Conservation (phyloP, 35 echinoderm and acorn worm species). For the Apostichopus californicus region DNA sequence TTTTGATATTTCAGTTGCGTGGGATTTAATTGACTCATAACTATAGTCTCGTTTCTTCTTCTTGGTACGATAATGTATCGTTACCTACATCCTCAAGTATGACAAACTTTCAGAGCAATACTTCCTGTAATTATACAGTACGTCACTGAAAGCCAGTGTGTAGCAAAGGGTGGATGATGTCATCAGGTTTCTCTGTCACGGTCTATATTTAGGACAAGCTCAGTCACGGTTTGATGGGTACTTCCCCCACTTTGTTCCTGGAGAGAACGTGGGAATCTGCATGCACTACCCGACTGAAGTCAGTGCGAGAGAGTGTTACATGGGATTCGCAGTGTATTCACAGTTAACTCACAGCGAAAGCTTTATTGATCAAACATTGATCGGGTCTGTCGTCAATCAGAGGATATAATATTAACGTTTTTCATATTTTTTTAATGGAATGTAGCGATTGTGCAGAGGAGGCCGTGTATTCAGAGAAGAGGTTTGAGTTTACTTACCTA, state of each 20-base stretch:
- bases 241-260: neutral
- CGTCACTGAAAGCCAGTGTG: neutral
- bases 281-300: too few relatives aligned
- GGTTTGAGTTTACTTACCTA: too few relatives aligned
- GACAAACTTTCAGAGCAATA: neutral
- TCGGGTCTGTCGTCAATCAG: too few relatives aligned
- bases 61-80: neutral
- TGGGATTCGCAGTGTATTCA: too few relatives aligned
- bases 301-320: too few relatives aligned
- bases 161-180: neutral
- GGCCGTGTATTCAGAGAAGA: too few relatives aligned
- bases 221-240: neutral
- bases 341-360: too few relatives aligned
- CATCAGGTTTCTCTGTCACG: neutral
- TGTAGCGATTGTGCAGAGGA: too few relatives aligned
- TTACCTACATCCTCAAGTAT: neutral
- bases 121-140: neutral
- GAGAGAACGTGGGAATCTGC: too few relatives aligned
- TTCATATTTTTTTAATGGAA: too few relatives aligned
- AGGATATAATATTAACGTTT: too few relatives aligned
- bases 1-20: neutral
- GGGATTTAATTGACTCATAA: neutral
- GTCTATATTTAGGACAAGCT: slow-evolving; percentile 8
- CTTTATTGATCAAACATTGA: too few relatives aligned
- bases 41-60: neutral